Conservation (phyloP, 2,888 invertebrate species). For the Boloria euphrosyne region DNA sequence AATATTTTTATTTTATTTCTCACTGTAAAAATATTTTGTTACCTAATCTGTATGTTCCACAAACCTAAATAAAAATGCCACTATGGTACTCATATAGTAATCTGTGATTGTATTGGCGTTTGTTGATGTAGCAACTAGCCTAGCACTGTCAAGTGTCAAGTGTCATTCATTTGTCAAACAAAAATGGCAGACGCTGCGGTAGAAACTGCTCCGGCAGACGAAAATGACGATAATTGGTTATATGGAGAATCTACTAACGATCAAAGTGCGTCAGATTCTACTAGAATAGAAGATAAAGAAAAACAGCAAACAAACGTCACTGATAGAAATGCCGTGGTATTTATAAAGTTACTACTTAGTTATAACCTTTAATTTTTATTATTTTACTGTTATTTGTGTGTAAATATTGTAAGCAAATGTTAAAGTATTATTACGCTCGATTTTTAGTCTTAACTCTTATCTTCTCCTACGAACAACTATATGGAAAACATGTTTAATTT, state of each 20-base stretch:
- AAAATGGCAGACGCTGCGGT: conserved; percentile 71
- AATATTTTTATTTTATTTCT: too few relatives aligned
- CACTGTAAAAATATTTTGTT: too few relatives aligned
- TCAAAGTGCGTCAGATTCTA: conserved; percentile 45
- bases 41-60: too few relatives aligned
- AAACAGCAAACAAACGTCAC: conserved; percentile 41
- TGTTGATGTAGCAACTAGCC: conserved; percentile 20
- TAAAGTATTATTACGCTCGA: too few relatives aligned
- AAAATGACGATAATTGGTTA: conserved; percentile 94
- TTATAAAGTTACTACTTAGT: not conserved
- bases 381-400: not conserved
- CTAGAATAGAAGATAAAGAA: conserved; percentile 50
- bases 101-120: too few relatives aligned
- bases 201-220: conserved; percentile 71
- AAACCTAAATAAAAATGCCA: too few relatives aligned
- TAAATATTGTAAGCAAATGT: not conserved
- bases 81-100: too few relatives aligned
- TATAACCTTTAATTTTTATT: conserved; percentile 35
- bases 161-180: conserved; percentile 38
- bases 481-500: not conserved
- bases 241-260: conserved; percentile 89
- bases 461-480: not conserved
- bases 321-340: conserved; percentile 38
- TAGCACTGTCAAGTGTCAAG: too few relatives aligned
- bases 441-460: not conserved